These are phyloP conservation scores for Sebastes glaucus DNA, from an alignment of 2,797 vertebrate species.

Conservation along the genomic window DNA sequence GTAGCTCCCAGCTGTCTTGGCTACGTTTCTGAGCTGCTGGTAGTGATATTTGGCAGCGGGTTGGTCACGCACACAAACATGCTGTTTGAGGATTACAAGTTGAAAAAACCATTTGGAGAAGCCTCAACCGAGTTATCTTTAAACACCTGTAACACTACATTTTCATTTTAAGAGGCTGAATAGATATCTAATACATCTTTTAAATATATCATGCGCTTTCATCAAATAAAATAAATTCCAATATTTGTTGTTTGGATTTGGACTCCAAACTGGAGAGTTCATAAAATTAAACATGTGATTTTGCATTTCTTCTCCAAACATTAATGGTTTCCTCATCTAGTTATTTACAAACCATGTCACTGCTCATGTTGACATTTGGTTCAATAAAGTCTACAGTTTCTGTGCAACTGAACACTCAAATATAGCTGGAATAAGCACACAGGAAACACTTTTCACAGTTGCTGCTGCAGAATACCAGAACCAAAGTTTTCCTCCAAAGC, in stretches of 20 bases:
- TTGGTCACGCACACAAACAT: conserved; percentile 4
- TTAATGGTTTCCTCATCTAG: not conserved
- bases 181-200: not conserved
- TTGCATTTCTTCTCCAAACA: not conserved
- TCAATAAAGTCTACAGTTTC: not conserved
- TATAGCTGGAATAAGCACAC: not conserved
- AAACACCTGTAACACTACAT: not conserved
- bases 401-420: not conserved
- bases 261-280: not conserved
- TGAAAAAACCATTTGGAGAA: not conserved
- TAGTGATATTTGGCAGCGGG: conserved; percentile 11
- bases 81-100: conserved; percentile 6
- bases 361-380: not conserved
- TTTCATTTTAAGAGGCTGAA: not conserved
- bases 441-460: not conserved
- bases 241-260: not conserved
- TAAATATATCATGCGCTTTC: not conserved
- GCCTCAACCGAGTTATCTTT: not conserved
- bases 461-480: not conserved
- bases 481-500: not conserved
- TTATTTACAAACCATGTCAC: not conserved
- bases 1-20: conserved; percentile 12
- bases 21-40: not conserved
- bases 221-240: not conserved
- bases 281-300: not conserved